These are phyloP conservation scores for Lymantria monacha DNA, from an alignment of 2,888 invertebrate species.

Conservation along the genomic window DNA sequence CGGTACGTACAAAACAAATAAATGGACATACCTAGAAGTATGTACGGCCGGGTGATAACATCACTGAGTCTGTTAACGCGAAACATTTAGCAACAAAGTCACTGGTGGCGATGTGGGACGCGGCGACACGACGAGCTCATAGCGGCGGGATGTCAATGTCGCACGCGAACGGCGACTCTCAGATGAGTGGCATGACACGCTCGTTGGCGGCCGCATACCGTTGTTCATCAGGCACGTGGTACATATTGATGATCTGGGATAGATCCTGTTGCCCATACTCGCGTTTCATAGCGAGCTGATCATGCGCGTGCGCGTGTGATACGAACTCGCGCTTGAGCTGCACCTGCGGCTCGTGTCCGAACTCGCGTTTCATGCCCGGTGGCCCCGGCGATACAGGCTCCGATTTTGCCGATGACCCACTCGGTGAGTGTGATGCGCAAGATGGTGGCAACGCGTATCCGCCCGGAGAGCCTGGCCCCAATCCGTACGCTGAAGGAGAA, in stretches of 20 bases:
- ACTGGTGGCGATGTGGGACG: constrained; percentile 62
- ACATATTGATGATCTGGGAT: constrained; percentile 86
- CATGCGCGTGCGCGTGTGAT: constrained; percentile 72
- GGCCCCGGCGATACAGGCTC: constrained; percentile 93
- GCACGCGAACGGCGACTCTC: constrained; percentile 85
- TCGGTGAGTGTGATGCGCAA: constrained; percentile 90
- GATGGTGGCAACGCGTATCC: constrained; percentile 85
- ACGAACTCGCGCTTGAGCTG: constrained; percentile 81
- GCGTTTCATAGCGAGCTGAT: constrained; percentile 84
- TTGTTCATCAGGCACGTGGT: constrained; percentile 85
- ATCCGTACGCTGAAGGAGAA: constrained; percentile 86
- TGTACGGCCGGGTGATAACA: constrained; percentile 68
- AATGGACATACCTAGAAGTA: constrained; percentile 77
- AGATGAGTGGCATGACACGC: constrained; percentile 85
- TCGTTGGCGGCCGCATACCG: constrained; percentile 83
- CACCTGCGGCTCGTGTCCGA: constrained; percentile 75
- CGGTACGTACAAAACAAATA: constrained; percentile 73
- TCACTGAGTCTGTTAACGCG: constrained; percentile 62
- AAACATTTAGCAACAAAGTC: constrained; percentile 62
- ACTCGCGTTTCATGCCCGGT: constrained; percentile 81
- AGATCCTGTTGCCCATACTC: constrained; percentile 86
- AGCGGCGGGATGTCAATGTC: constrained; percentile 85
- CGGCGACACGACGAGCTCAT: constrained; percentile 76
- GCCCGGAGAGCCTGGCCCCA: constrained; percentile 84
- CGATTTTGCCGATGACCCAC: constrained; percentile 93